These are phyloP conservation scores for Xiphophorus couchianus DNA, from an alignment of 2,113 vertebrate genomes.

Conservation along the genomic window DNA sequence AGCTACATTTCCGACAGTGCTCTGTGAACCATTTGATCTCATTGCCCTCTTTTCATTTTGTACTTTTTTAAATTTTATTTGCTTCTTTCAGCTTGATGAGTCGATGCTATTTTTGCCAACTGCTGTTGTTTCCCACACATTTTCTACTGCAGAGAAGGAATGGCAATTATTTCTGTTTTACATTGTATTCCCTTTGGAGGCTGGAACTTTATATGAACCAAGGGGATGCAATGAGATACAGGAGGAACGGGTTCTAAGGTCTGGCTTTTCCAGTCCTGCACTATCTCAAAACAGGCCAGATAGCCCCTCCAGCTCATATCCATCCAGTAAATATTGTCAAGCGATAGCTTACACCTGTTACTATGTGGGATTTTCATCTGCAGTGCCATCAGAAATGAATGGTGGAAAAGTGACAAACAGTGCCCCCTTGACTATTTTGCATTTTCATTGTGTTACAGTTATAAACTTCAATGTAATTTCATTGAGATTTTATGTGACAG, in stretches of 20 bases:
- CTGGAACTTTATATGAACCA: conserved; percentile 25
- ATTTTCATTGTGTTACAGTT: too few relatives aligned
- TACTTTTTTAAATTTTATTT: not conserved
- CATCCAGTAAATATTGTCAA: not conserved
- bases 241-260: conserved; percentile 35
- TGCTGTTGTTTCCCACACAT: conserved; percentile 11
- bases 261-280: conserved; percentile 35
- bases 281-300: conserved; percentile 43
- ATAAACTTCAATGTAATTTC: too few relatives aligned
- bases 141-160: conserved; percentile 15
- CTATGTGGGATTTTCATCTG: conserved; percentile 1
- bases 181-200: conserved; percentile 38
- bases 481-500: too few relatives aligned
- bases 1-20: not conserved
- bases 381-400: not conserved
- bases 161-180: conserved; percentile 15
- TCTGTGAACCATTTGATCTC: not conserved
- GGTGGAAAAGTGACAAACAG: too few relatives aligned
- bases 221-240: conserved; percentile 5
- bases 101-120: conserved; percentile 6
- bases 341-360: conserved; percentile 11
- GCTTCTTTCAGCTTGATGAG: conserved; percentile 18
- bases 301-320: not conserved
- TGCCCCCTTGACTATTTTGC: too few relatives aligned
- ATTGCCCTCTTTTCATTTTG: not conserved